phyloP scores from a whole-genome alignment of 1,140 invertebrate genomes.

The Zaprionus tsacasi region DNA sequence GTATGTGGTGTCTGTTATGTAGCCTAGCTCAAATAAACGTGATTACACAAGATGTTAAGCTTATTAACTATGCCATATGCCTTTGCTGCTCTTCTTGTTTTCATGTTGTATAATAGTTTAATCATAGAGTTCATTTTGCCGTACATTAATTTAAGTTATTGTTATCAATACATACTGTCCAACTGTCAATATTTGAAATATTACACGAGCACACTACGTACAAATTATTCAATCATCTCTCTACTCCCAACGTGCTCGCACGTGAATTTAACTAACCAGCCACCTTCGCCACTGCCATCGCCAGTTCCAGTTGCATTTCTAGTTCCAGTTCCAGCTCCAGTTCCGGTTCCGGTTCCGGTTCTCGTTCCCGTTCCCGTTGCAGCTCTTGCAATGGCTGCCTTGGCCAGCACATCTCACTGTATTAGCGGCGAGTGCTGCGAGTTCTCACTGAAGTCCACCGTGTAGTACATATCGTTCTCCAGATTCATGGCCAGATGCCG shows the following conservation, averaged over 20 bases:
- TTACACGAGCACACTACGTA: constrained; percentile 64
- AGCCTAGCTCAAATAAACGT: constrained; percentile 55
- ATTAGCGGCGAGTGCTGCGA: constrained; percentile 89
- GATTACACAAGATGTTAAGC: constrained; percentile 63
- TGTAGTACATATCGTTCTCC: constrained; percentile 89
- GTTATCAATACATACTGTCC: constrained; percentile 62
- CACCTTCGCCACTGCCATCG: constrained; percentile 37
- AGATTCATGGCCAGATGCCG: constrained; percentile 86
- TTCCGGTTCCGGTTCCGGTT: not conserved
- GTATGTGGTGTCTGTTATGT: constrained; percentile 17
- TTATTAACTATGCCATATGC: constrained; percentile 56
- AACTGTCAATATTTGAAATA: constrained; percentile 73
- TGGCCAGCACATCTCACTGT: constrained; percentile 85
- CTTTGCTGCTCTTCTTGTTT: constrained; percentile 6
- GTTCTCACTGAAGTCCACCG: constrained; percentile 88
- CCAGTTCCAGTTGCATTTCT: constrained; percentile 14
- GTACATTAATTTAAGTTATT: constrained; percentile 56
- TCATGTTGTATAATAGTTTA: constrained; percentile 36
- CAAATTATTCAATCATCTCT: constrained; percentile 48
- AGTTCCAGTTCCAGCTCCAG: not conserved
- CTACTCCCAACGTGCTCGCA: constrained; percentile 46
- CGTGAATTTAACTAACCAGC: constrained; percentile 82
- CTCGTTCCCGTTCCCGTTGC: constrained; percentile 1
- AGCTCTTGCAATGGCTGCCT: constrained; percentile 13
- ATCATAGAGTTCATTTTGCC: constrained; percentile 59